Percentiles rank a stretch among this genome's conserved stretches.
phyloP scores from a whole-genome alignment of 92 coral and sea anemone species.

The Epizoanthus scotinus region DNA sequence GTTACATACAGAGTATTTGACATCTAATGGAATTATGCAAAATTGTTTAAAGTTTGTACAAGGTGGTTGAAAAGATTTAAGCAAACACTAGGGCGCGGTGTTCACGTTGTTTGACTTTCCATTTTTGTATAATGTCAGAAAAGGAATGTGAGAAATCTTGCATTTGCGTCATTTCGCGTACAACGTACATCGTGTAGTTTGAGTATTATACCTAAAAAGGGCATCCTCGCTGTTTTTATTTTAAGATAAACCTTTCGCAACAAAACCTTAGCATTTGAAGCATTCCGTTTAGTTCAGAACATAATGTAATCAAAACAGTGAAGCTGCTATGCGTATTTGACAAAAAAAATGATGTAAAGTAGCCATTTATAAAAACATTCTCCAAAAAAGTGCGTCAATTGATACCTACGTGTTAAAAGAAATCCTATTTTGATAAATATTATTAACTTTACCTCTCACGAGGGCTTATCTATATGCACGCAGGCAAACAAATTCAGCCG shows the following conservation, averaged over 20 bases:
- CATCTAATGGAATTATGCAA: constrained; percentile 43
- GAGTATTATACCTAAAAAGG: constrained; percentile 23
- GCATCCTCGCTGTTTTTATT: background rate
- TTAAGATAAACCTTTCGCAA: background rate
- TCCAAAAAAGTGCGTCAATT: background rate
- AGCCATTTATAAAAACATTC: background rate
- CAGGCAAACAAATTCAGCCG: constrained; percentile 8
- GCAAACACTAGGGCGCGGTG: constrained; percentile 22
- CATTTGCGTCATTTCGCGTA: constrained; percentile 24
- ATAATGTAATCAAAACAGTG: background rate
- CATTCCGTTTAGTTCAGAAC: background rate
- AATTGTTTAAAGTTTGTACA: constrained; percentile 37
- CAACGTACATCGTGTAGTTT: background rate
- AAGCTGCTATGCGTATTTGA: too few species aligned
- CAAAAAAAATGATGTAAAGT: background rate
- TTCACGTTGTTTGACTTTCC: constrained; percentile 26
- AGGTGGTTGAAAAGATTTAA: constrained; percentile 40
- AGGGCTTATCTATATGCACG: background rate
- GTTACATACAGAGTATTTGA: constrained; percentile 27
- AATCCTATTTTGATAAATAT: background rate
- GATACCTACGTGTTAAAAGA: background rate
- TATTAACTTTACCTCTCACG: background rate
- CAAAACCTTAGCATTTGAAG: background rate
- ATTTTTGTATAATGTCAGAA: constrained; percentile 28
- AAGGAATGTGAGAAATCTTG: constrained; percentile 35